These are phyloP conservation scores for Mormyrops attenuatus DNA, from an alignment of 2,797 vertebrate species.

Conservation along the genomic window DNA sequence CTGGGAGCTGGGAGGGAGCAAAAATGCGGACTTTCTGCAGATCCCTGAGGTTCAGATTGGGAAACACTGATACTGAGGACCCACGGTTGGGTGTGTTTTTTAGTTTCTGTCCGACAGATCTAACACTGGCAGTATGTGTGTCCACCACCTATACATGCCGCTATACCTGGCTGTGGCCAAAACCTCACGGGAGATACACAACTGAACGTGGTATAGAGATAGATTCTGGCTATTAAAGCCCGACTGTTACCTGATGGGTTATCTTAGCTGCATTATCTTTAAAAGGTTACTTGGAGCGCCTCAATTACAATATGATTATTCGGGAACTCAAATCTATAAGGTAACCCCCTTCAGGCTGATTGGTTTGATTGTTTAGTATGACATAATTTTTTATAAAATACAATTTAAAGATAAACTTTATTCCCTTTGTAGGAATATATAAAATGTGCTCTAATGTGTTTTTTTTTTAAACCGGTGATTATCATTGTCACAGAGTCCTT, in stretches of 20 bases:
- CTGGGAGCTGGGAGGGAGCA: too few relatives aligned
- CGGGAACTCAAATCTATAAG: not conserved
- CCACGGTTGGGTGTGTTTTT: not conserved
- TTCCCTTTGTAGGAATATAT: not conserved
- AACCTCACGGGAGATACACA: not conserved
- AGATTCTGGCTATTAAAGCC: not conserved
- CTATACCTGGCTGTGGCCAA: not conserved
- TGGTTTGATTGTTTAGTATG: not conserved
- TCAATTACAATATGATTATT: not conserved
- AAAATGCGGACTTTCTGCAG: not conserved
- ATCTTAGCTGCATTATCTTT: not conserved
- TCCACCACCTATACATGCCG: not conserved
- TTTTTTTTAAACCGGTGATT: not conserved
- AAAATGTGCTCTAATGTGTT: not conserved
- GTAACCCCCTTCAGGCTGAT: not conserved
- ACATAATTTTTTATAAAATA: not conserved
- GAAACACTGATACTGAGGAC: not conserved
- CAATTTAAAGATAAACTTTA: not conserved
- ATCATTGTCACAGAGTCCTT: not conserved
- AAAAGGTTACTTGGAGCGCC: not conserved
- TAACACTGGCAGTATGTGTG: not conserved
- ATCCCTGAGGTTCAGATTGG: not conserved
- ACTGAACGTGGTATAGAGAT: not conserved
- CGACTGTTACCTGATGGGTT: not conserved
- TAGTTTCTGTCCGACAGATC: not conserved